Conservation (phyloP, 2,888 invertebrate species). For the Apoda limacodes region DNA sequence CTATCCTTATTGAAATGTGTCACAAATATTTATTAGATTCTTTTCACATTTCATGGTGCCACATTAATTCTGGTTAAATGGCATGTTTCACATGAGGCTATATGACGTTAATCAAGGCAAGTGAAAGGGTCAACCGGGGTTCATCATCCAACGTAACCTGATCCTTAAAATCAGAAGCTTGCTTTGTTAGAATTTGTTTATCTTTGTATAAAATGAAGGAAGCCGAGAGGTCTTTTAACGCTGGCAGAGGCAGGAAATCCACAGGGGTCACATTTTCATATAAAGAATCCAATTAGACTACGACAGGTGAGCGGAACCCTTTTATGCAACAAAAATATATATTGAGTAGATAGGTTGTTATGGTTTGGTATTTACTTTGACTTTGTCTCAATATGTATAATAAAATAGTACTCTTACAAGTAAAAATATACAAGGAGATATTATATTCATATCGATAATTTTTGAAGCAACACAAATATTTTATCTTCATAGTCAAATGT, state of each 20-base stretch:
- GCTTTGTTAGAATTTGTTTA: slow-evolving; percentile 13
- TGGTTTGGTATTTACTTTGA: too few relatives aligned
- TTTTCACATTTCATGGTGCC: too few relatives aligned
- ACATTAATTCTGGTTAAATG: slow-evolving; percentile 38
- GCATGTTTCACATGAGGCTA: slow-evolving; percentile 31
- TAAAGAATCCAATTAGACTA: slow-evolving; percentile 55
- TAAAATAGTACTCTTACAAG: too few relatives aligned
- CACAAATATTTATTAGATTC: too few relatives aligned
- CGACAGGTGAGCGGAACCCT: slow-evolving; percentile 44
- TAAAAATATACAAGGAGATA: too few relatives aligned
- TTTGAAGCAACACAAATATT: too few relatives aligned
- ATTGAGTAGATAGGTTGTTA: too few relatives aligned
- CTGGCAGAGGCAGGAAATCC: slow-evolving; percentile 25
- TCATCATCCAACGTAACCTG: slow-evolving; percentile 25
- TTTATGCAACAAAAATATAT: too few relatives aligned
- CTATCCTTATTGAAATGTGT: too few relatives aligned
- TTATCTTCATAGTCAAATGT: too few relatives aligned
- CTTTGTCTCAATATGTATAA: too few relatives aligned
- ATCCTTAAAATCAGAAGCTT: slow-evolving; percentile 21
- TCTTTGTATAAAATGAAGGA: slow-evolving; percentile 16
- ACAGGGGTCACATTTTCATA: slow-evolving; percentile 43
- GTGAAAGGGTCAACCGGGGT: slow-evolving; percentile 35
- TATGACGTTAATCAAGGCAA: slow-evolving; percentile 43
- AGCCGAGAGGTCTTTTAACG: slow-evolving; percentile 25
- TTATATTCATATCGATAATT: too few relatives aligned